phyloP scores from a whole-genome alignment of 2,113 vertebrate genomes.

The Excalfactoria chinensis region DNA sequence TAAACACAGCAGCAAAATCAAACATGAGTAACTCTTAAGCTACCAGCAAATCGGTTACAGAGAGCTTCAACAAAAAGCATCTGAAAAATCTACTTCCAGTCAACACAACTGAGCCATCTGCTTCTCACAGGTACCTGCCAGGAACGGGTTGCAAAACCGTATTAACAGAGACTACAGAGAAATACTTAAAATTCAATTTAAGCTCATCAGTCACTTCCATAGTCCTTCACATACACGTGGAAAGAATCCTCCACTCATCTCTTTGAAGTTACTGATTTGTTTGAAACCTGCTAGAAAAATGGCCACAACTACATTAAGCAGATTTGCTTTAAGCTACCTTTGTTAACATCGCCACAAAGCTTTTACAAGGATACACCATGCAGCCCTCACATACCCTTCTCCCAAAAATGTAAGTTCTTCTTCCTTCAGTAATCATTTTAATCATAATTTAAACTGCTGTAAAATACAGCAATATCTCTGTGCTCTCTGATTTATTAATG shows the following conservation, averaged over 20 bases:
- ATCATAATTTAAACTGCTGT: not conserved
- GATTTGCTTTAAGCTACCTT: not conserved
- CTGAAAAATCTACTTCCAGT: slow-evolving; percentile 69
- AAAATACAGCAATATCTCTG: not conserved
- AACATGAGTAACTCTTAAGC: slow-evolving; percentile 54
- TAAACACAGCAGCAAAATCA: slow-evolving; percentile 28
- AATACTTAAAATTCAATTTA: slow-evolving; percentile 54
- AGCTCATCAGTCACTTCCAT: slow-evolving; percentile 14
- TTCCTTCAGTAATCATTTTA: not conserved
- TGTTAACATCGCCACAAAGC: not conserved
- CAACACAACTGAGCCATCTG: slow-evolving; percentile 67
- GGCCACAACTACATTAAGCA: not conserved
- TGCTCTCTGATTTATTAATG: not conserved
- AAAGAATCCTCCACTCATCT: slow-evolving; percentile 26
- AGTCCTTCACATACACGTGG: not conserved
- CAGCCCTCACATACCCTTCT: not conserved
- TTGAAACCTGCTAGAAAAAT: not conserved
- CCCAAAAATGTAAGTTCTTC: not conserved
- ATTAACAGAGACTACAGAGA: slow-evolving; percentile 40
- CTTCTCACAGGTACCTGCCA: slow-evolving; percentile 54
- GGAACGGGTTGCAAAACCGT: slow-evolving; percentile 48
- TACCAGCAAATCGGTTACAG: slow-evolving; percentile 51
- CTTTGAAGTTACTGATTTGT: slow-evolving; percentile 3
- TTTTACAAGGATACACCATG: rapidly evolving
- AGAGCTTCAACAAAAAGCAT: slow-evolving; percentile 51